These are phyloP conservation scores for Neodontobutis hainanensis DNA, from an alignment of 2,113 vertebrate species.

Conservation along the genomic window DNA sequence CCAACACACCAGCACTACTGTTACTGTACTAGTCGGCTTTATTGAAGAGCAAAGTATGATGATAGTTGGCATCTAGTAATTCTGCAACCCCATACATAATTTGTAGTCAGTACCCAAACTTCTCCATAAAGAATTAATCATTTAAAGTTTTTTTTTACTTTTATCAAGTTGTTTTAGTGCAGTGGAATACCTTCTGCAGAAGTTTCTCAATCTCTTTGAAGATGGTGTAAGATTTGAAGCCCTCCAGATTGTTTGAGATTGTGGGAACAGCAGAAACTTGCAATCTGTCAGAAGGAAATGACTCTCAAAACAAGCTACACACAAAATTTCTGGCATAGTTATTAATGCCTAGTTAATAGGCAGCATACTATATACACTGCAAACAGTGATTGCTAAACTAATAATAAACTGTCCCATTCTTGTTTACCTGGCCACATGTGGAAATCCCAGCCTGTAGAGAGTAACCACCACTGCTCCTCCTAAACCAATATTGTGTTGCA, in stretches of 20 bases:
- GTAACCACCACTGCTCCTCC: constrained; percentile 90
- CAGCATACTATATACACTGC: too few species aligned
- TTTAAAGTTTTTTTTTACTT: background rate
- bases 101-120: background rate
- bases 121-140: background rate
- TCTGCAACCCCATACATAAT: too few species aligned
- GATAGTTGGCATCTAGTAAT: too few species aligned
- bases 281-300: constrained; percentile 52
- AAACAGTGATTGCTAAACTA: background rate
- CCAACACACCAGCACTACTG: too few species aligned
- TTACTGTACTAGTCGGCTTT: too few species aligned
- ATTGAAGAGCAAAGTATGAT: too few species aligned
- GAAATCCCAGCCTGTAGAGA: constrained; percentile 90
- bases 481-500: constrained; percentile 93
- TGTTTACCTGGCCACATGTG: constrained; percentile 78
- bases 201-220: constrained; percentile 94
- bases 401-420: background rate
- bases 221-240: constrained; percentile 85
- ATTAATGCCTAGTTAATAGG: too few species aligned
- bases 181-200: constrained; percentile 83
- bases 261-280: constrained; percentile 76
- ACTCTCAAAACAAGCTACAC: background rate
- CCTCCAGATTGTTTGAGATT: constrained; percentile 76
- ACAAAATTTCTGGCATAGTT: too few species aligned
- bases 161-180: background rate